Evolutionary conservation across 2,113 vertebrate species (phyloP), one percentile per base, ranked within the genome.

Genomic region (Salvelinus namaycush): DNA sequence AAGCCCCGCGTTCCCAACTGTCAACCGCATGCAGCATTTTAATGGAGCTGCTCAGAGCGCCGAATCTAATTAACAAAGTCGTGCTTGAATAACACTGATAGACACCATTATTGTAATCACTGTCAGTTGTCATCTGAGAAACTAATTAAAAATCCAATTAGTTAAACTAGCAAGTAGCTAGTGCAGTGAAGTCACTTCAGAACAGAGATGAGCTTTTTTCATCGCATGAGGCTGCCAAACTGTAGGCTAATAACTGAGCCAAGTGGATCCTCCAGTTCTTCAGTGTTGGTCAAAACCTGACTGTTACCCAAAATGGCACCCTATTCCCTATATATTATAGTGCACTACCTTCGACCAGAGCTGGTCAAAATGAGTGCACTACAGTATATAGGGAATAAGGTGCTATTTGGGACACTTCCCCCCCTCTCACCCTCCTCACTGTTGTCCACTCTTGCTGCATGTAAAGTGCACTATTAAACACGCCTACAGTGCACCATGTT

Each of bases 81-180:
- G 39, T 68, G 59, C 67, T 69, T 39, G 69, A 77, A 66, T 66
- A 57, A 68, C 69, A 79, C 49, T 71, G 77, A 68, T 68, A 78
- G 76, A 76, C 70, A 76, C 70, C 70, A 69, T 66, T 65, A 82
- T 77, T 78, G 77, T 76, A 73, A 73, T 75, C 34, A 64, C 65
- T 48, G 68, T 78, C 80, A 72, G 66, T 75, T 78, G 81, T 70
- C 62, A 81, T 60, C 75, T 49, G 74, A 83, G n/a, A 71, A 83
- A 83, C 80, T 76, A 78, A 85, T 78, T 80, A 73, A 78, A 80
- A 83, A 80, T 76, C 74, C 73, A 73, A 76, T 85, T 76, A 84
- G 76, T 60, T 14, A 69, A 68, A 67, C 66, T 75, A 68, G 76
- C 68, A 77, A 72, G 22, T 80, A 79, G 59, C n/a, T 54, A 54